Evolutionary conservation across 2,888 invertebrate genomes (phyloP), one percentile per base, ranked within the genome.

Genomic region (Rhagium mordax): DNA sequence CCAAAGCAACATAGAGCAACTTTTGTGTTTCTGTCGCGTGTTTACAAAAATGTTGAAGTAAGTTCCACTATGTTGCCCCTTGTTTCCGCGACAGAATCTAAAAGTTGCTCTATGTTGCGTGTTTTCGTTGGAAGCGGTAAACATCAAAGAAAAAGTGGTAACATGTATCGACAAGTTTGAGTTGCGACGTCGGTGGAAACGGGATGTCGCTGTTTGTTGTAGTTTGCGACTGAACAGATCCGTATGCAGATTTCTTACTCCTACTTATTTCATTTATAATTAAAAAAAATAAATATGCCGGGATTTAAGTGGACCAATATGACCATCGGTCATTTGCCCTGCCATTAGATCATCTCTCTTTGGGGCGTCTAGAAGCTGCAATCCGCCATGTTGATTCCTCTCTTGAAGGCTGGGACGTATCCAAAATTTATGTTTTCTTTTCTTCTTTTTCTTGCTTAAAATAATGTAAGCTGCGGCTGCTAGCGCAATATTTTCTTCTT

Each of bases 381-480:
- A 61, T 61, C 61, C 61, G 61, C 27, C 33, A 61, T 41, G 61
- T 61, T 61, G 29, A 61, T 61, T 61, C 61, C 61, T 61, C 33
- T 61, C 41, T 61, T 61, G 15, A 61, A 51, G 65, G 21, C 51
- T 49, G 53, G 65, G 47, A 64, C 15, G 18, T 64, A 48, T 16
- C 49, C 89, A 61, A 61, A 61, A 10, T 61, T 61, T 61, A 61
- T 33, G 61, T 15, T 61, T 61, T 29, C 87, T 78, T 29, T 61
- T 60, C 16, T 59, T 61, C n/a, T 18, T 41, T 61, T 61, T n/a
- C n/a, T n/a, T 33, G 4, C 33, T 61, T 15, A 61, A 61, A 61
- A 61, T 61, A 29, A 61, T 61, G 61, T 61, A 61, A 33, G 61
- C 61, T 61, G 61, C 61, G 29, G 61, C 41, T 61, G 61, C 41